Evolutionary conservation across 2,888 invertebrate genomes (phyloP).

Genomic region (Drosophila aldrichi): DNA sequence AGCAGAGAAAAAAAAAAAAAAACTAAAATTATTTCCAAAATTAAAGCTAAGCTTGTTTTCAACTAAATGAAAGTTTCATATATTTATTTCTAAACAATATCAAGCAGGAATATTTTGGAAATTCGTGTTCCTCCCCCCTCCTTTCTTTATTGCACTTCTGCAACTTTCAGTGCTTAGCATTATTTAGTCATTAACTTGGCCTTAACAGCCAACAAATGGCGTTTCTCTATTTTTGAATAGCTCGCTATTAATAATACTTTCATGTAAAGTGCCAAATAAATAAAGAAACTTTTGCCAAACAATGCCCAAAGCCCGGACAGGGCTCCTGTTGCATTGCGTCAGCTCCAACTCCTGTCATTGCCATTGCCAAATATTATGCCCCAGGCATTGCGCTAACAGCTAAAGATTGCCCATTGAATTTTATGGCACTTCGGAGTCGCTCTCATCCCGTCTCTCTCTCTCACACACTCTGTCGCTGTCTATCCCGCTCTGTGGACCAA

Average conservation of each 20-base stretch:
- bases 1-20: no score
- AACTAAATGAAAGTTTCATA: no score
- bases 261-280: conserved; percentile 56
- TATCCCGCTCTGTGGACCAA: conserved; percentile 3
- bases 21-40: no score
- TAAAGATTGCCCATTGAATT: conserved; percentile 74
- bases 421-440: conserved; percentile 66
- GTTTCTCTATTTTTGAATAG: conserved; percentile 35
- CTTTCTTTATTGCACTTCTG: not conserved
- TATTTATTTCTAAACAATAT: no score
- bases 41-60: no score
- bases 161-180: conserved; percentile 13
- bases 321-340: conserved; percentile 38
- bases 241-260: conserved; percentile 56
- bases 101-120: no score
- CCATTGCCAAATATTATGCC: conserved; percentile 61
- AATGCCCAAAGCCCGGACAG: conserved; percentile 25
- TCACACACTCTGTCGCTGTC: not conserved
- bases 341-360: not conserved
- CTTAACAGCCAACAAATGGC: conserved; percentile 31
- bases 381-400: conserved; percentile 69
- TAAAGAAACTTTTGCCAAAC: conserved; percentile 51
- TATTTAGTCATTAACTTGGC: conserved; percentile 40
- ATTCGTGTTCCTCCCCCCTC: no score
- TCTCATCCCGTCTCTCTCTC: conserved; percentile 1